A percentile compares a stretch with the other conserved stretches of the same genome.
Conservation (phyloP, 2,113 vertebrate species). For the Erinaceus europaeus region DNA sequence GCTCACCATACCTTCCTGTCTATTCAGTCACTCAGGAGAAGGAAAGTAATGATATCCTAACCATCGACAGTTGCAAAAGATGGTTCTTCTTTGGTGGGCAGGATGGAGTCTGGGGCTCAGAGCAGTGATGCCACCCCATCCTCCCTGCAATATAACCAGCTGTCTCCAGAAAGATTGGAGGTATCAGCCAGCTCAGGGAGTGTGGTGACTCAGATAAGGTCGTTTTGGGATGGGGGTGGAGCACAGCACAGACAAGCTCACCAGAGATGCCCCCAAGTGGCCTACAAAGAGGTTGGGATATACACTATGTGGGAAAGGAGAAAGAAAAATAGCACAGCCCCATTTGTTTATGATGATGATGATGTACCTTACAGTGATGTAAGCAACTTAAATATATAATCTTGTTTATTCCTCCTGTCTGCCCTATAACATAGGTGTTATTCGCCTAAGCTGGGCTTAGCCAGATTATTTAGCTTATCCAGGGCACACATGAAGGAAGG, state of each 20-base stretch:
- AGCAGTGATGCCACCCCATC: neutral
- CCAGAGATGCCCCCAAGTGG: neutral
- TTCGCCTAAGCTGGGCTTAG: neutral
- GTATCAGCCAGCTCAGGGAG: constrained; percentile 46
- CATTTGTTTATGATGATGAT: neutral
- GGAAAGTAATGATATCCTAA: neutral
- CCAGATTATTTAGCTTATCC: neutral
- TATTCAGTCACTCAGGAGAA: neutral
- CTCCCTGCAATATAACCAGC: neutral
- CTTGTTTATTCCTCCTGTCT: neutral
- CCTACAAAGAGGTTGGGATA: neutral
- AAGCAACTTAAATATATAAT: neutral
- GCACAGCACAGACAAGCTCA: neutral
- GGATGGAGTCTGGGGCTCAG: neutral
- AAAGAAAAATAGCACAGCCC: neutral
- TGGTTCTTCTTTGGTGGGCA: neutral
- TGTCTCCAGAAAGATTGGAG: constrained; percentile 54
- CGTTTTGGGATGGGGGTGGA: neutral
- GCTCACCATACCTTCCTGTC: neutral
- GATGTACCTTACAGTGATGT: neutral
- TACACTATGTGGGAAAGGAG: neutral
- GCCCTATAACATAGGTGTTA: accelerated
- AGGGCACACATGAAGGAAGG: neutral
- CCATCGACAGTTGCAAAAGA: neutral
- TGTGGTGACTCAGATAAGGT: constrained; percentile 58